Base-by-base conservation (phyloP, 2,797 vertebrate genomes). In the Octomys mimax region DNA sequence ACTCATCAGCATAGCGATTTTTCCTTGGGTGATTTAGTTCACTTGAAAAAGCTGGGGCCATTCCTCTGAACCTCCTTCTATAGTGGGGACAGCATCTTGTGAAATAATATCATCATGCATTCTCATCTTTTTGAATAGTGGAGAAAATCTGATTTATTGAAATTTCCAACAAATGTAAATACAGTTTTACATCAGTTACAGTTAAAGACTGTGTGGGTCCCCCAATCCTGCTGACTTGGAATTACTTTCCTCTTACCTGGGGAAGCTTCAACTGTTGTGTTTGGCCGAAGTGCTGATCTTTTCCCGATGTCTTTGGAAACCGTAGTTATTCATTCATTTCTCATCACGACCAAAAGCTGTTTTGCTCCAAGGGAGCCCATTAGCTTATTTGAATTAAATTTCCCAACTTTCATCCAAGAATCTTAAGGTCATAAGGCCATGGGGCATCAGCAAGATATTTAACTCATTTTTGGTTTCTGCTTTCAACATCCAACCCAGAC, bases 381-480 rank as follows among this genome's bases (percentile, higher is more conserved):
- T 91, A 94, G 59, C 42, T 96, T 64, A 84, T 87, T 91, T 91
- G 82, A 89, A 90, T 95, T 89, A 94, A 96, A 71, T 94, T 87
- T 95, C 22, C 70, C 93, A 49, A 84, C 54, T 82, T 80, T 62
- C 92, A 96, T 46, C 28, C 90, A 92, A 87, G 77, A 87, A 79
- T 92, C n/a, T 78, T 42, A 91, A 97, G 87, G 91, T 97, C 77
- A 33, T 12, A 57, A 96, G 54, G 28, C 62, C 26, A 4, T 31
- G 61, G 81, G 75, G n/a, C 57, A 39, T 82, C 81, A 92, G 61
- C 54, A 95, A 90, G 68, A 71, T 80, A 78, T 54, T 75, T 91
- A 75, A 89, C 59, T 89, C 39, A 52, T 75, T 92, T 77, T 95
- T 86, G 39, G 66, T 64, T 89, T 68, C 75, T 85, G 10, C 42